Conservation (phyloP, 1,140 invertebrate species). For the Nephila pilipes region DNA sequence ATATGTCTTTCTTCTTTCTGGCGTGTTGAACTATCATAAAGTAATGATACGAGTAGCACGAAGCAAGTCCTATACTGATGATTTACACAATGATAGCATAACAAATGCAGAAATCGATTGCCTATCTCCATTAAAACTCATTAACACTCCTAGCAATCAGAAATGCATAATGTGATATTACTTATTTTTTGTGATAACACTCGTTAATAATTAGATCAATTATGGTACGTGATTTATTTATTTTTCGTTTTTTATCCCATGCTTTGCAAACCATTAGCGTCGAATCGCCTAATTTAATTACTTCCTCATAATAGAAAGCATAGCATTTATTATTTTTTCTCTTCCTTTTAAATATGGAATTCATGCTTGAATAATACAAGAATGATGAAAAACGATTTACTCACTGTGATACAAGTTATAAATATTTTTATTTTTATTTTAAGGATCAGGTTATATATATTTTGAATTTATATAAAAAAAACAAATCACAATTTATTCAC, state of each 20-base stretch:
- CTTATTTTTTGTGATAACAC: constrained; percentile 21
- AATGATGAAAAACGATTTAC: constrained; percentile 15
- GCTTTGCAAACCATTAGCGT: neutral
- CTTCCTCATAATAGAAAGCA: constrained; percentile 23
- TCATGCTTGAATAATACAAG: neutral
- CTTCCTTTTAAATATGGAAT: neutral
- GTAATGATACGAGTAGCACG: neutral
- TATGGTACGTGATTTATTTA: constrained; percentile 12
- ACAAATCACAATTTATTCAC: too few relatives aligned
- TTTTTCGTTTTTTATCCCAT: neutral
- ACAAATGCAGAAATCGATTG: constrained; percentile 17
- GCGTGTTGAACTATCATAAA: constrained; percentile 29
- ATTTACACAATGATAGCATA: constrained; percentile 28
- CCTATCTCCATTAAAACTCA: constrained; percentile 21
- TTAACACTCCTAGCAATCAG: constrained; percentile 28
- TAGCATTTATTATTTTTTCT: neutral
- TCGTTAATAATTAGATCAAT: constrained; percentile 36
- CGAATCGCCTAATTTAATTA: constrained; percentile 29
- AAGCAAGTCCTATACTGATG: neutral
- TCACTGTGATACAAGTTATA: neutral
- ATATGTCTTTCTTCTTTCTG: neutral
- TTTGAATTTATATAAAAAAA: too few relatives aligned
- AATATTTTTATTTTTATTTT: neutral
- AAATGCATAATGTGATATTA: constrained; percentile 34
- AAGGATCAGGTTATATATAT: neutral